Base-by-base conservation (phyloP, 2,113 vertebrate species). In the Pipra filicauda region DNA sequence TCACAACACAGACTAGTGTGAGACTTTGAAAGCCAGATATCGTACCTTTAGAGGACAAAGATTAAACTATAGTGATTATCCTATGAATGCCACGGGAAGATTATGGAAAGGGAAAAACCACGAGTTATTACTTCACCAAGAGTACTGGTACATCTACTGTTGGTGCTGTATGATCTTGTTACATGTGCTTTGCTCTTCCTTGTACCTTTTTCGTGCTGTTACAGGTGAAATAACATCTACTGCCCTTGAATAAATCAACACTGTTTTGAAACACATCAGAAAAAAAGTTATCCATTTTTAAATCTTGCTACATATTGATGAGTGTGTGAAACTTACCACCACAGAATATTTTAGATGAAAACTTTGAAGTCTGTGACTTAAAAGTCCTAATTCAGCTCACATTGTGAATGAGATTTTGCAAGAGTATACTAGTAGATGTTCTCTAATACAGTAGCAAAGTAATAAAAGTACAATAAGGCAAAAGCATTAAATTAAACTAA, bases 1-100 rank as follows among this genome's bases (percentile, higher is more conserved):
- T 93, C 72, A 67, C 46, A 71, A 51, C 18, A 24, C 1, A 3
- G 44, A 67, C 83, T 84, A 81, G 12, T 10, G 8, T 46, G 21
- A 85, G 55, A 37, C 55, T 87, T 69, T 83, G 39, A 95, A 94
- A 96, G 52, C 12, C 85, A 74, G 41, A 23, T 64, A 83, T 7
- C 52, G n/a, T 78, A 75, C 48, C 72, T 92, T 65, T 70, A 84
- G 65, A 92, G 65, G 59, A 72, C 73, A 95, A 90, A 95, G 88
- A 69, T 91, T 90, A 90, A 85, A 57, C 35, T 54, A 3, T 18
- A 77, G n/a, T 66, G 19, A 84, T 69, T 83, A 57, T 48, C 12
- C 33, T 27, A 39, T 62, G 27, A 83, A 58, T 8, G 16, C 11
- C 52, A 10, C 44, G 57, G 24, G 49, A 84, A 80, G 44, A 61